Evolutionary conservation across 2,888 invertebrate species (phyloP).

Genomic region (Ormyrus pomaceus): DNA sequence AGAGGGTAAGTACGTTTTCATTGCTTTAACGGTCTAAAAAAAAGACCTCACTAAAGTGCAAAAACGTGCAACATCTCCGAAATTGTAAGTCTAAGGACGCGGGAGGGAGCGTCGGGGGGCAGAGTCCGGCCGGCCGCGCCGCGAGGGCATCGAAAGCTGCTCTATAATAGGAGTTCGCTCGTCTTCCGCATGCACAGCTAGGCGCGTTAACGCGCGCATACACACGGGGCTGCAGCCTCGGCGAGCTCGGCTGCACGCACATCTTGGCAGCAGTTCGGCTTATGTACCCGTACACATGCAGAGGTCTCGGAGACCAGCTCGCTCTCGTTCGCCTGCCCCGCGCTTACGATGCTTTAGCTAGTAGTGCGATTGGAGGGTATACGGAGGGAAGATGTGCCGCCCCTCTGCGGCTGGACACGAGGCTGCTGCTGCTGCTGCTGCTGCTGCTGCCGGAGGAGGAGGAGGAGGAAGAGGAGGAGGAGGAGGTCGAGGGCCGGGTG

Average conservation of each 20-base stretch:
- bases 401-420: slow-evolving; percentile 68
- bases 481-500: slow-evolving; percentile 62
- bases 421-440: slow-evolving; percentile 56
- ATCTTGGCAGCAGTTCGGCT: slow-evolving; percentile 43
- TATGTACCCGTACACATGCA: slow-evolving; percentile 1
- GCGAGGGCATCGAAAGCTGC: not conserved
- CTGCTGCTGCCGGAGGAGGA: slow-evolving; percentile 61
- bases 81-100: slow-evolving; percentile 25
- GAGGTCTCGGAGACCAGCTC: too few species aligned
- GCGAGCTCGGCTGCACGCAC: slow-evolving; percentile 13
- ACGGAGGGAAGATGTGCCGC: slow-evolving; percentile 67
- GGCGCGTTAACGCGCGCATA: slow-evolving; percentile 31
- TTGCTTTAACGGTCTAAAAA: too few species aligned
- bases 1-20: too few species aligned
- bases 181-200: not conserved
- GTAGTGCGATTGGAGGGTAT: slow-evolving; percentile 69
- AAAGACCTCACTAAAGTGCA: too few species aligned
- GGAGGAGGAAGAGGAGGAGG: not conserved
- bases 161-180: not conserved
- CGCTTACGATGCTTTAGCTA: slow-evolving; percentile 41
- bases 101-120: not conserved
- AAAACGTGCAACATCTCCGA: too few species aligned
- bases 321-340: slow-evolving; percentile 53
- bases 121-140: slow-evolving; percentile 19
- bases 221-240: not conserved